Conservation (phyloP, 2,888 invertebrate genomes). For the Morpho deidamia region DNA sequence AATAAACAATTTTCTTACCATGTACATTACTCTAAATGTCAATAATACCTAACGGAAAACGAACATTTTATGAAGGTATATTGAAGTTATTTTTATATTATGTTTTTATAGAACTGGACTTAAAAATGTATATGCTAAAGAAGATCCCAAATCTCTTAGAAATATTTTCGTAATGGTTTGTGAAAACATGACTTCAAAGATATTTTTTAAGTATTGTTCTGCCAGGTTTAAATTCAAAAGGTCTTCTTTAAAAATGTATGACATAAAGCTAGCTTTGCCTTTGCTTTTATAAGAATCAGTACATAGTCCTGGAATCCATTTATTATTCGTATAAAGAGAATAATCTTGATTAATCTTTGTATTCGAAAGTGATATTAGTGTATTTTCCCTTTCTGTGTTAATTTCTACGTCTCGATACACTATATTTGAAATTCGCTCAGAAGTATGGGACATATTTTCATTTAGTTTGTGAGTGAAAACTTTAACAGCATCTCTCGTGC, state of each 20-base stretch:
- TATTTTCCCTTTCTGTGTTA: background rate
- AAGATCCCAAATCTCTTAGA: constrained; percentile 29
- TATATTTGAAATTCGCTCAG: too few species aligned
- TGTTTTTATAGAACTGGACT: constrained; percentile 6
- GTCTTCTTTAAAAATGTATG: constrained; percentile 16
- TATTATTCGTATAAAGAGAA: constrained; percentile 5
- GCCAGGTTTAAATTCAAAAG: constrained; percentile 2
- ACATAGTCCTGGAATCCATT: constrained; percentile 15
- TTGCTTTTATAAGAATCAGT: constrained; percentile 9
- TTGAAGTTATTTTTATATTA: too few species aligned
- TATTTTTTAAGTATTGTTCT: constrained; percentile 3
- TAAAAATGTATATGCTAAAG: constrained; percentile 27
- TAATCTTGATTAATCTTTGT: background rate
- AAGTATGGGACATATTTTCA: too few species aligned
- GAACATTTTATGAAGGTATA: too few species aligned
- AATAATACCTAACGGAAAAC: too few species aligned
- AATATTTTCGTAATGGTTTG: constrained; percentile 24
- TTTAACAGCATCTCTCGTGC: background rate
- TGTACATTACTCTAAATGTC: too few species aligned
- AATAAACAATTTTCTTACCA: too few species aligned
- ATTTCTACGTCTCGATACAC: background rate
- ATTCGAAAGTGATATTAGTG: too few species aligned
- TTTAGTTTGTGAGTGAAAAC: background rate
- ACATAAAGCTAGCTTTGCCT: constrained; percentile 11
- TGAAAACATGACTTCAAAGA: constrained; percentile 10